Base-by-base conservation (phyloP, 2,113 vertebrate genomes). In the Grammomys dolichurus region DNA sequence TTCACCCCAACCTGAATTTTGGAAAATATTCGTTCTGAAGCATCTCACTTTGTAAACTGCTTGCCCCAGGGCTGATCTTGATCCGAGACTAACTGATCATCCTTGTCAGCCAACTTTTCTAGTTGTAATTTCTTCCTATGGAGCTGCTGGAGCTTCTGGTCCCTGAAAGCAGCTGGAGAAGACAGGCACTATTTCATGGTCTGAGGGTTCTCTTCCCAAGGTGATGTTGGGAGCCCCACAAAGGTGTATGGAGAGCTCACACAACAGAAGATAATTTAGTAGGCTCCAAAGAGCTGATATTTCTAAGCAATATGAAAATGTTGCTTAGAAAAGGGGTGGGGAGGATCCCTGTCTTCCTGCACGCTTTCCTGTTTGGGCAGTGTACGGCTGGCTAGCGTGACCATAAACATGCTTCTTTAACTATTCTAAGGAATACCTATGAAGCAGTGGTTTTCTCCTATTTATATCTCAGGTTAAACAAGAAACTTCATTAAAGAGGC, bases 401-500 rank as follows among this genome's bases (percentile, higher is more conserved):
- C 54, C 54, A 88, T 81, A 88, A 80, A 19, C 7, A n/a, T 63
- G 28, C 40, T 75, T 88, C 95, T 76, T 11, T 5, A 87, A 3
- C 43, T 93, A 3, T 46, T 84, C 11, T 72, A 28, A 86, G 67
- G n/a, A 54, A 72, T 28, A 56, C 46, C 67, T 36, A 78, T 86
- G 77, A 54, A 72, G 92, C 51, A 81, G 24, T 89, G 36, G 76
- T 87, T 91, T 14, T 14, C 90, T 72, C 56, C 28, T 86, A 4
- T 73, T 60, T 95, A 28, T 75, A n/a, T 89, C 67, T 94, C 70
- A 73, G 5, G 36, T 92, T 0, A 2, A 63, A 88, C 75, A 73
- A 46, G 56, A 91, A 89, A 33, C 14, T 48, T 96, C 76, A 54
- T 90, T 91, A 78, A 95, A 89, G 73, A 93, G 85, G 7, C 33